A percentile compares a stretch with the other conserved stretches of the same genome.
These are phyloP conservation scores for Macropus fuliginosus DNA, from an alignment of 2,797 vertebrate species.

Conservation along the genomic window DNA sequence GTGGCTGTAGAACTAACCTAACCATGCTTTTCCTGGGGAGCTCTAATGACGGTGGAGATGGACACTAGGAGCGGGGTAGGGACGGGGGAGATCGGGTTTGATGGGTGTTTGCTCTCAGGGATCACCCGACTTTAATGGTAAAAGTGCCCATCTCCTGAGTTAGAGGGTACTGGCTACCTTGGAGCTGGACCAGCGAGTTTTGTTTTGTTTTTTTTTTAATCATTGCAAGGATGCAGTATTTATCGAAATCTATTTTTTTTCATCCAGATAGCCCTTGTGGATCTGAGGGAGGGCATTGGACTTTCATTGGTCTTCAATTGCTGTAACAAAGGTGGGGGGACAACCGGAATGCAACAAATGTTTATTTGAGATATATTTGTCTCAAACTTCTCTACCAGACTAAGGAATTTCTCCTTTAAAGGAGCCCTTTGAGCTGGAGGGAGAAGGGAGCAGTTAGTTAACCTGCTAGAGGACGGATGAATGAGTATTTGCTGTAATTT, in stretches of 20 bases:
- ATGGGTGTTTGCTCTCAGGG: fast-evolving
- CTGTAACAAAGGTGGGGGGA: neutral
- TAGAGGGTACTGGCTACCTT: neutral
- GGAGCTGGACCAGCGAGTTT: neutral
- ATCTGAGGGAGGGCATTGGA: neutral
- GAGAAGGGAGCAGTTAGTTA: conserved; percentile 46
- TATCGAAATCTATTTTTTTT: conserved; percentile 43
- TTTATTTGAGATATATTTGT: neutral
- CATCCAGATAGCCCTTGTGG: conserved; percentile 1
- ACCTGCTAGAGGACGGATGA: conserved; percentile 62
- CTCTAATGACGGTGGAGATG: neutral
- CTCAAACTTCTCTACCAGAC: conserved; percentile 18
- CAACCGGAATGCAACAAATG: neutral
- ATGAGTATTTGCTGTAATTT: conserved; percentile 77
- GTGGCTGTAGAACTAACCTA: neutral
- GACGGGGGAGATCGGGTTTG: neutral
- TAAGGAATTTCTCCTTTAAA: neutral
- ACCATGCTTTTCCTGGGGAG: neutral
- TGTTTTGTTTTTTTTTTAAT: neutral
- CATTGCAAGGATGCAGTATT: neutral
- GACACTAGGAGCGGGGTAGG: neutral
- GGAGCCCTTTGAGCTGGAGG: neutral
- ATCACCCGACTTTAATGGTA: neutral
- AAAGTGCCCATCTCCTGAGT: neutral
- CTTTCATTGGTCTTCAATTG: neutral